Evolutionary conservation across 2,888 invertebrate genomes (phyloP), one percentile per base, ranked within the genome.

Genomic region (Empis stercorea): DNA sequence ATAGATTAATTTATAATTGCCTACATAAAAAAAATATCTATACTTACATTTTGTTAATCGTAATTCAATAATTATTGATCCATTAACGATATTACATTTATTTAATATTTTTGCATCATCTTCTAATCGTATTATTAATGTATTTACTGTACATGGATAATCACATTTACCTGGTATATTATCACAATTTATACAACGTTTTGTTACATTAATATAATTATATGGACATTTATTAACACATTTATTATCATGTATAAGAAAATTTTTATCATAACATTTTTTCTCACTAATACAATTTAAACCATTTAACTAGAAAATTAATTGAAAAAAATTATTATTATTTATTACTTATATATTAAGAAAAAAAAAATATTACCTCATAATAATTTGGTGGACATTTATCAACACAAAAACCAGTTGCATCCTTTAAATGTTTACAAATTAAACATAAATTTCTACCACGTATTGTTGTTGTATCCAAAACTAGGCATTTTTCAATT

Each of bases 31-130:
- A 23, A 53, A 46, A 37, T 16, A 4, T 37, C 10, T 16, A 10
- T 42, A 36, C 54, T 51, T 30, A 65, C 66, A 43, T 48, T 59
- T 45, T 13, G 58, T 56, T 10, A 62, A 56, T 2, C 48, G 52
- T 2, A 66, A 46, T 27, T 65, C 60, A 11, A 89, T 81, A 43
- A 76, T 76, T 16, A 89, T 62, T 2, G 77, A 74, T 1, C 86
- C 86, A 23, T 75, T 71, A 41, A 91, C 78, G 43, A 75, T 72
- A 1, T 81, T 80, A 59, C 87, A 87, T 2, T 79, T 81, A 30
- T 71, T 71, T 14, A 83, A 66, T n/a, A 62, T 62, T 55, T 77
- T 72, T 1, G 79, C 76, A 42, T 73, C 69, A 14, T 72, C 68
- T 27, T 79, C 69, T 52, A 74, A n/a, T 4, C 10, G 43, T 42